A percentile compares a stretch with the other conserved stretches of the same genome.
Conservation (phyloP, 2,113 vertebrate species). For the Myotis brandtii region DNA sequence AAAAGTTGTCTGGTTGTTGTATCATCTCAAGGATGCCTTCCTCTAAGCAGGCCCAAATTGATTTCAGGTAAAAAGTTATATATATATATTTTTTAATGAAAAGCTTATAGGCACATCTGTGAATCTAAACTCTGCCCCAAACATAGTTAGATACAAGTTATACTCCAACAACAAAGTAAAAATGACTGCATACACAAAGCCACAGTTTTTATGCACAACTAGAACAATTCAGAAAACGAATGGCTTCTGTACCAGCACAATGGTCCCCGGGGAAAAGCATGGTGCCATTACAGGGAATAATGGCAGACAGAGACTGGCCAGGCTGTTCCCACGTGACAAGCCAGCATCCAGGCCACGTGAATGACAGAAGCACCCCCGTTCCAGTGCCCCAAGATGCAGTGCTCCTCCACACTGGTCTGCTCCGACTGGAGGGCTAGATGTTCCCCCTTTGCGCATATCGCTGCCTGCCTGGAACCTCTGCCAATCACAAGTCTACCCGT, state of each 20-base stretch:
- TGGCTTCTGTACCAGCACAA: neutral
- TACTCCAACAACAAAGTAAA: neutral
- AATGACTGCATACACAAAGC: neutral
- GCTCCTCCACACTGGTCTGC: neutral
- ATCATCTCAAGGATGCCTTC: neutral
- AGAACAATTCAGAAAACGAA: neutral
- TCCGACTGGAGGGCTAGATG: neutral
- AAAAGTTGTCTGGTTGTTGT: neutral
- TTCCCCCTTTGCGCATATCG: neutral
- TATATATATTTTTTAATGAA: neutral
- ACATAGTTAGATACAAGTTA: neutral
- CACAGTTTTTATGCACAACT: neutral
- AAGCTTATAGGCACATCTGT: neutral
- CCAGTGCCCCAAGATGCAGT: neutral
- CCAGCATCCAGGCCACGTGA: accelerated
- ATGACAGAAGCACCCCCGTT: neutral
- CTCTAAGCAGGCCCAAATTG: neutral
- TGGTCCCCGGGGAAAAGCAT: neutral
- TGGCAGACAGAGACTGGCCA: accelerated
- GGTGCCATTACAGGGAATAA: neutral
- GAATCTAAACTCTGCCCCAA: neutral
- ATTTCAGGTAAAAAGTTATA: neutral
- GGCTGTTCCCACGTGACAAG: neutral
- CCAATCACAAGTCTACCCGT: neutral
- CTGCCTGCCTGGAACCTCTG: neutral